These are phyloP conservation scores for Himalopsyche anomala DNA, from an alignment of 2,888 invertebrate genomes.

Conservation along the genomic window DNA sequence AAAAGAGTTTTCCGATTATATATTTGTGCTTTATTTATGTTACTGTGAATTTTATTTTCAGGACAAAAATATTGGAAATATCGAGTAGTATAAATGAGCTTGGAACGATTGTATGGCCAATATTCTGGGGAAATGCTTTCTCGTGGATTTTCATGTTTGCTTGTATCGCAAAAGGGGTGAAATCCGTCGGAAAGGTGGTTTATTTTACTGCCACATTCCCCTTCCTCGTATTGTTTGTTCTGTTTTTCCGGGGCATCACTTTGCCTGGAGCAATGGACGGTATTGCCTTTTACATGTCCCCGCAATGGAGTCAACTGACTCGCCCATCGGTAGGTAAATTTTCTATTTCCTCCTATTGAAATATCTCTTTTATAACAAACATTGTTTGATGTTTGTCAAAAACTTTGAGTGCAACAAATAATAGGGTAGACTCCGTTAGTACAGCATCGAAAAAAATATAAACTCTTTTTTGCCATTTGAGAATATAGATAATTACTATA, in stretches of 20 bases:
- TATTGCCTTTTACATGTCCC: conserved; percentile 85
- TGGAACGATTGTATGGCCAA: conserved; percentile 88
- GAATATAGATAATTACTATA: too few species aligned
- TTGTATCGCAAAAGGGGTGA: conserved; percentile 91
- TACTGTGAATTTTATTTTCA: conserved; percentile 71
- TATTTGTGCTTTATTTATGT: too few species aligned
- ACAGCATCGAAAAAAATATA: too few species aligned
- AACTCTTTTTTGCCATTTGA: too few species aligned
- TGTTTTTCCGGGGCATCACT: conserved; percentile 87
- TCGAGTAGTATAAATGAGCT: conserved; percentile 84
- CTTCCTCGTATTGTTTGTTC: conserved; percentile 82
- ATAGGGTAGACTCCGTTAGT: neutral
- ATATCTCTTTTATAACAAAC: too few species aligned
- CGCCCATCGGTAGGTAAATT: conserved; percentile 81
- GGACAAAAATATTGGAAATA: conserved; percentile 86
- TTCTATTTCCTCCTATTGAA: neutral
- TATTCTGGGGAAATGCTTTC: conserved; percentile 84
- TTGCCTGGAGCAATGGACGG: conserved; percentile 88
- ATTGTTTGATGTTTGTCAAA: too few species aligned
- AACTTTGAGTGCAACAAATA: neutral
- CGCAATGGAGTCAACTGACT: conserved; percentile 85
- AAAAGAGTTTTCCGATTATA: too few species aligned
- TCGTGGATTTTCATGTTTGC: conserved; percentile 90
- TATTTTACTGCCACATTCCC: conserved; percentile 93
- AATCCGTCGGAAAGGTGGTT: conserved; percentile 91